phyloP scores from a whole-genome alignment of 2,888 invertebrate species.

The Nomada flava region DNA sequence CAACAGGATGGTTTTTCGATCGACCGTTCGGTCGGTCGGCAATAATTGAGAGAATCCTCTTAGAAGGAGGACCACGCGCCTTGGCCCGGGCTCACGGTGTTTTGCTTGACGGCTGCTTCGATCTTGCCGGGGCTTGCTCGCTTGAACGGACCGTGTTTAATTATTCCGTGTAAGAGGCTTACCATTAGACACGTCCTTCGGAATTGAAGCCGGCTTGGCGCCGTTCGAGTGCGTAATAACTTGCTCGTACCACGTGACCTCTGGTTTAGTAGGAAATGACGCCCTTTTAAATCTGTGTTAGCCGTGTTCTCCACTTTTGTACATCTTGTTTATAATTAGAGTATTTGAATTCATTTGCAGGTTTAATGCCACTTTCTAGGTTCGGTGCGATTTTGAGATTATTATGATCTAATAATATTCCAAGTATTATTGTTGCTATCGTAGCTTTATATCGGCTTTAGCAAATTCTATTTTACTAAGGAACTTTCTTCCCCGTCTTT shows the following conservation, averaged over 20 bases:
- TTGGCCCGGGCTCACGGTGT: conserved; percentile 23
- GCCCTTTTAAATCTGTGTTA: background rate
- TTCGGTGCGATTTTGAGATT: too few species aligned
- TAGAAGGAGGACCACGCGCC: conserved; percentile 33
- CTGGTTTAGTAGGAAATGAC: conserved; percentile 26
- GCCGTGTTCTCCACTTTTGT: too few species aligned
- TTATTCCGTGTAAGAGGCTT: conserved; percentile 72
- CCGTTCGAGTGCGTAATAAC: conserved; percentile 66
- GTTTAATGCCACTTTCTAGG: too few species aligned
- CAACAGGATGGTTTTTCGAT: conserved; percentile 43
- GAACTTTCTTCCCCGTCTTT: too few species aligned
- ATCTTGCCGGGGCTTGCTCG: conserved; percentile 50
- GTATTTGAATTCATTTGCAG: too few species aligned
- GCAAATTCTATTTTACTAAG: too few species aligned
- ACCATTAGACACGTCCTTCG: conserved; percentile 66
- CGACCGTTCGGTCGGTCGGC: conserved; percentile 52
- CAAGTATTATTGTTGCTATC: too few species aligned
- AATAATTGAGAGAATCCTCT: conserved; percentile 68
- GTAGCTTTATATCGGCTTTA: too few species aligned
- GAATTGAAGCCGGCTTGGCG: conserved; percentile 67
- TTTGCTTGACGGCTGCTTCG: conserved; percentile 52
- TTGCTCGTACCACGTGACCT: conserved; percentile 32
- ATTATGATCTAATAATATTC: too few species aligned
- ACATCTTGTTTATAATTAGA: too few species aligned
- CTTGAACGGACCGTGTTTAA: conserved; percentile 60